Evolutionary conservation across 2,888 invertebrate genomes (phyloP), one percentile per base, ranked within the genome.

Genomic region (Bruchidius siliquastri): DNA sequence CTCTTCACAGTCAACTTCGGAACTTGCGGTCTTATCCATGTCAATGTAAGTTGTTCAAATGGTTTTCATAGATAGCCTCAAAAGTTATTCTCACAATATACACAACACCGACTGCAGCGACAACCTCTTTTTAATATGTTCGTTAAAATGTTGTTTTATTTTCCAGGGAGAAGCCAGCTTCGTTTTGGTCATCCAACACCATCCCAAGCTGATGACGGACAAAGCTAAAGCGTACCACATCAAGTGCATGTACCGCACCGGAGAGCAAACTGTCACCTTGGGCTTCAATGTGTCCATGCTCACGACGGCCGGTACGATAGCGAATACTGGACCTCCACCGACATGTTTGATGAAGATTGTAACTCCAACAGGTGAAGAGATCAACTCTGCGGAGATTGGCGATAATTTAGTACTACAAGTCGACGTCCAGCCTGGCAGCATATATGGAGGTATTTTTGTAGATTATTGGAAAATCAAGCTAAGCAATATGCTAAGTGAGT

Each of bases 211-310:
- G 72, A 94, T 98, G 72, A 98, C 98, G 0, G 95, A 95, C 85
- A 95, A 95, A 83, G 96, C 98, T 4, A 96, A 97, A 86, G 97
- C 98, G 0, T 98, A 97, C 88, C 96, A 97, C 87, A 96, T 98
- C 78, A 96, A 96, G 85, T 98, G 98, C 85, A 93, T 96, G 73
- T 98, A 98, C 85, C 95, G 96, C 86, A 96, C 96, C 0, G 96
- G 96, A 76, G 96, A 96, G 85, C 95, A 96, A 86, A 96, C 95
- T 80, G 95, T 97, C 0, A 96, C 95, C 0, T 88, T 96, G 67
- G 97, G 97, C 68, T 96, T 97, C 86, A 97, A 98, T 85, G 97
- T 97, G 10, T 96, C 96, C 13, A 97, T 97, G 96, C 87, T 97
- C 79, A 97, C 97, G 0, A 97, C 97, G 0, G 96, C 96, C 0